Evolutionary conservation across 1,140 invertebrate genomes (phyloP), one percentile per base, ranked within the genome.

Genomic region (Zaprionus taronus): DNA sequence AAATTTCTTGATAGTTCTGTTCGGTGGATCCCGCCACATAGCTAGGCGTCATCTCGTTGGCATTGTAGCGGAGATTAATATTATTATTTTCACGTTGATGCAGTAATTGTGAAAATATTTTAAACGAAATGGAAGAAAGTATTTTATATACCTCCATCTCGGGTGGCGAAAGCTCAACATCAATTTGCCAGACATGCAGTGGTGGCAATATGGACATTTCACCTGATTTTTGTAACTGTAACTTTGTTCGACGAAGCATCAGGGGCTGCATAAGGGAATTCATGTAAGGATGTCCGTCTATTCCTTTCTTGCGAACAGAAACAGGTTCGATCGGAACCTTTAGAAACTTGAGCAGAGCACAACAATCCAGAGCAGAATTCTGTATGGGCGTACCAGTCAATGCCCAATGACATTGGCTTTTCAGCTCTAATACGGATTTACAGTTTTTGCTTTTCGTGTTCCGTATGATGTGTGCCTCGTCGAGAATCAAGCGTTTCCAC

Each of bases 321-420:
- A 31, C 6, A 80, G 51, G 20, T 67, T 55, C 7, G n/a, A 72
- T 72, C 0, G 81, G 77, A 5, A 83, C 81, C 5, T 60, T 56
- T 5, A 83, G 11, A 9, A 83, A 83, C 5, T 64, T 47, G 20
- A 83, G 38, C 28, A 83, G 41, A 0, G 81, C 81, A 11, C 83
- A 80, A 3, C 79, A 74, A 67, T 83, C 81, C n/a, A 70, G 11
- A 11, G 81, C 81, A 14, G 47, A 24, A 60, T 83, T 83, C 34
- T 83, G 81, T 6, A 83, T 62, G 0, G 81, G 81, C 6, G 81
- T 83, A 5, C 81, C 81, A 3, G 81, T 83, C 24, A 83, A n/a
- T 1, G 81, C 81, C 81, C 81, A 83, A 51, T 47, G 72, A 12
- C 7, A 71, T 4, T 34, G 12, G 6, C 77, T 77, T 2, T 22